Evolutionary conservation across 2,797 vertebrate species (phyloP), one percentile per base, ranked within the genome.

Genomic region (Artibeus jamaicensis): DNA sequence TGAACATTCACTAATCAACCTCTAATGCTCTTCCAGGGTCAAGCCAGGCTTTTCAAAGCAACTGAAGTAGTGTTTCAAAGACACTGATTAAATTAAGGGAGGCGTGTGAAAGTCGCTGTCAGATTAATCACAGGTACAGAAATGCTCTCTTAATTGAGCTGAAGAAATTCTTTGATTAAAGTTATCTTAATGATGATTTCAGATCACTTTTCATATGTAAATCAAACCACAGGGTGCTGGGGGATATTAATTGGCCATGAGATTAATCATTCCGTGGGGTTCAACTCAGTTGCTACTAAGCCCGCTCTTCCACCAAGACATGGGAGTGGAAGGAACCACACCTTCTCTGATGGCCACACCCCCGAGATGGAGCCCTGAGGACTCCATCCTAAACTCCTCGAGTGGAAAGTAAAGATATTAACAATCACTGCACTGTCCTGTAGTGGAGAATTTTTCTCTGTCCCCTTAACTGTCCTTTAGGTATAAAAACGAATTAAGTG

Each of bases 151-250:
- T 95, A 96, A 97, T 86, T 96, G 76, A 87, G 55, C 78, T 68
- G 74, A 96, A 96, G 93, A 94, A 78, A 37, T 39, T n/a, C 37
- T 95, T 95, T 97, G 89, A 96, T 97, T 96, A 91, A 89, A 81
- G 68, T 94, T 91, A 81, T 67, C 92, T 96, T 97, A 91, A 91
- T 96, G 82, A 94, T 95, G 87, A 87, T 86, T 96, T 70, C 67
- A 89, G 85, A 87, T 96, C 91, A 92, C 67, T 97, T 97, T 95
- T 87, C 81, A 70, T 70, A 84, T 95, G 87, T 95, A 93, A 92
- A 96, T 96, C 89, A 94, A 98, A 88, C 94, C 68, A 53, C 22
- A 6, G 93, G 86, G 79, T 85, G 70, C 84, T 96, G 50, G 85
- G 95, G 92, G 48, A 96, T 91, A 92, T 77, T 97, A 97, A 96